Percentiles rank a stretch among this genome's conserved stretches.
These are phyloP conservation scores for Drosophila tripunctata DNA, from an alignment of 2,888 invertebrate genomes.

Conservation along the genomic window DNA sequence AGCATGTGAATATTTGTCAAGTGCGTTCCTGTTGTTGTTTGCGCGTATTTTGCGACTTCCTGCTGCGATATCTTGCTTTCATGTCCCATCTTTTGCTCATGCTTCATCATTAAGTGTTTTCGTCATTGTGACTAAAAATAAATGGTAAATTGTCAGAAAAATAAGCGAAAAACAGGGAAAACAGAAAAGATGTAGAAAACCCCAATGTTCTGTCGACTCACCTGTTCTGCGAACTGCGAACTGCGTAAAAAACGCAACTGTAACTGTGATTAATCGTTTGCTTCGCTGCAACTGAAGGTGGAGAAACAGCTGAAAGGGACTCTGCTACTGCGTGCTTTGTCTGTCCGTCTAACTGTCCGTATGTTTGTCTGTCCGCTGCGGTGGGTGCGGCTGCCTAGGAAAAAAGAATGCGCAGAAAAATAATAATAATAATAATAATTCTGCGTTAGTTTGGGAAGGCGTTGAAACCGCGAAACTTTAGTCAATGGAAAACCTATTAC, in stretches of 20 bases:
- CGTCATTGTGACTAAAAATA: constrained; percentile 45
- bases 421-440: constrained; percentile 30
- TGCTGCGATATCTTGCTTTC: constrained; percentile 19
- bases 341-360: not conserved
- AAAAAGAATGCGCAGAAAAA: constrained; percentile 23
- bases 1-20: constrained; percentile 45
- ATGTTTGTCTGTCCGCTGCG: not conserved
- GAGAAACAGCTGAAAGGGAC: not conserved
- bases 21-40: constrained; percentile 32
- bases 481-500: constrained; percentile 58
- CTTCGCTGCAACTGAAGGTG: constrained; percentile 8
- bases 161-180: not conserved
- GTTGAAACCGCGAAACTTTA: constrained; percentile 44
- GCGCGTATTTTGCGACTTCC: constrained; percentile 39
- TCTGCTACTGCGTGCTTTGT: constrained; percentile 6
- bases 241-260: constrained; percentile 40
- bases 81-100: not conserved
- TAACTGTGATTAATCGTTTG: constrained; percentile 68
- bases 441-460: constrained; percentile 9
- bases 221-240: constrained; percentile 14
- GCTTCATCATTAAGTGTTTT: constrained; percentile 34
- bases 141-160: constrained; percentile 26
- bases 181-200: not conserved
- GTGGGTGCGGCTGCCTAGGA: constrained; percentile 51
- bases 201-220: not conserved